Base-by-base conservation (phyloP, 2,888 invertebrate genomes). In the Agapostemon virescens region DNA sequence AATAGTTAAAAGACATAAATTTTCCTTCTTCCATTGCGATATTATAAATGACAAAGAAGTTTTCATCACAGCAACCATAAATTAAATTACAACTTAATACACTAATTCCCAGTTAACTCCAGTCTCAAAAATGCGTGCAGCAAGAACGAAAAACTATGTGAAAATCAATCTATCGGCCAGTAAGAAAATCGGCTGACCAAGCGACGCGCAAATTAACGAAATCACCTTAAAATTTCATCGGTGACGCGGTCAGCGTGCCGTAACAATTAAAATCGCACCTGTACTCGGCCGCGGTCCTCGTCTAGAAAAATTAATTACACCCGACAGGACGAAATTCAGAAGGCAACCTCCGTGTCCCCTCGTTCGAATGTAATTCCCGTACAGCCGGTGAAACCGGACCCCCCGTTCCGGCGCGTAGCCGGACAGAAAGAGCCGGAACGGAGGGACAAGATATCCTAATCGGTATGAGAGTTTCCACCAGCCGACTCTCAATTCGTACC, bases 401-500 rank as follows among this genome's bases (percentile, higher is more conserved):
- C 20, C 45, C 45, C 17, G 7, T 26, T 13, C 71, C 58, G 20
- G 20, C 61, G 5, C 33, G 20, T n/a, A 63, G 67, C 45, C 49
- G 40, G 69, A 38, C 45, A 61, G 77, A 23, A 66, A 72, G 61
- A 67, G 75, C 40, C 23, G 64, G 78, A 79, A 76, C 55, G 17
- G 71, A 66, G 70, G 72, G 66, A 78, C 75, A 74, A 75, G 85
- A 77, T 86, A 83, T 83, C 83, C 84, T 87, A 87, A 87, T 86
- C 85, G 84, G 81, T 69, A 84, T 69, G 86, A 86, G 87, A 87
- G 87, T 87, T 89, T 85, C 85, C 85, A 88, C 83, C 85, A 79
- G 82, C 76, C 85, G 87, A 82, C 85, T 85, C 89, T 86, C 85
- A 88, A 89, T 90, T 90, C 89, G 88, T 86, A 87, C 85, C 49